These are phyloP conservation scores for Lottia scabra DNA, from an alignment of 2,888 invertebrate genomes.

Conservation along the genomic window DNA sequence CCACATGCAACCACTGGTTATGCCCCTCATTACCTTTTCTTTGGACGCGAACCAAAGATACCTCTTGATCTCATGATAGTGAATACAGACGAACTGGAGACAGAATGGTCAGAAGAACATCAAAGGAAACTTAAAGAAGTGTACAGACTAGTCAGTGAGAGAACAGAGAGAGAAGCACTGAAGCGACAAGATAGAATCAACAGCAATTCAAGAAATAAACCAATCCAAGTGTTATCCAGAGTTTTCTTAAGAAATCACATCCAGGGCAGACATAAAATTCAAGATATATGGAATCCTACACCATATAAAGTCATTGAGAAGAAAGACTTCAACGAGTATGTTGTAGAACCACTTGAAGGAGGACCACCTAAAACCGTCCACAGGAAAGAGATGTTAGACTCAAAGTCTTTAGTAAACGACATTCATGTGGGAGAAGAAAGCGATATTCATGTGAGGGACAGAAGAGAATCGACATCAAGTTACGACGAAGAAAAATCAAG, in stretches of 20 bases:
- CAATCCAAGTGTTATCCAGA: background rate
- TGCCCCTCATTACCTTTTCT: conserved; percentile 2
- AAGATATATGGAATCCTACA: background rate
- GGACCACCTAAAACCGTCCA: too few relatives aligned
- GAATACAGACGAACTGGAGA: background rate
- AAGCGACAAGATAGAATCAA: background rate
- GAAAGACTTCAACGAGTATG: background rate
- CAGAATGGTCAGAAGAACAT: conserved; percentile 7
- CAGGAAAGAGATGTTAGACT: too few relatives aligned
- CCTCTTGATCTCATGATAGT: conserved; percentile 1
- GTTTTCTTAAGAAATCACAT: background rate
- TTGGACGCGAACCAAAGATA: conserved; percentile 10
- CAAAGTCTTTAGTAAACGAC: too few relatives aligned
- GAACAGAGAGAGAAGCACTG: background rate
- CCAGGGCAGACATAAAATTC: background rate
- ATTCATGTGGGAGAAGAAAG: too few relatives aligned
- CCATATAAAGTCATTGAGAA: background rate
- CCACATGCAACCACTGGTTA: conserved; percentile 10
- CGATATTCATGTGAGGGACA: background rate
- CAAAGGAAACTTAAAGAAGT: background rate
- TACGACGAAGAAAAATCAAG: too few relatives aligned
- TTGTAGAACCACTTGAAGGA: background rate
- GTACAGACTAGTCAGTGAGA: background rate
- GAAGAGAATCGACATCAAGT: too few relatives aligned
- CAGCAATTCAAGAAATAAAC: background rate